Conservation (phyloP, 2,888 invertebrate species). For the Thera britannica region DNA sequence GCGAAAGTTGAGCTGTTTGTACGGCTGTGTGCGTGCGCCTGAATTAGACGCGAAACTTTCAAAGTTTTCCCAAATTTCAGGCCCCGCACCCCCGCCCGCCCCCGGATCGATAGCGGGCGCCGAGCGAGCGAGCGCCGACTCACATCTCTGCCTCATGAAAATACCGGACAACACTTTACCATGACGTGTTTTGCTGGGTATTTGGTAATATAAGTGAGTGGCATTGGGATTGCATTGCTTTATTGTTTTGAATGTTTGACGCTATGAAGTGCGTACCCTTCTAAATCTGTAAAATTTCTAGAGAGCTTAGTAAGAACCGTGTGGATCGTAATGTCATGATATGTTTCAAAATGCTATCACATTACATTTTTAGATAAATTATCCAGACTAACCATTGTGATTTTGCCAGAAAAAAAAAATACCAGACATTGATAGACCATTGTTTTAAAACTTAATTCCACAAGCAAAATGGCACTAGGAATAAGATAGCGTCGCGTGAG, state of each 20-base stretch:
- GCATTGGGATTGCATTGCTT: slow-evolving; percentile 53
- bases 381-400: not conserved
- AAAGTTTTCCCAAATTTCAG: slow-evolving; percentile 85
- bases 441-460: slow-evolving; percentile 47
- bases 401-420: not conserved
- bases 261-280: slow-evolving; percentile 12
- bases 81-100: slow-evolving; percentile 67
- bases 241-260: slow-evolving; percentile 25
- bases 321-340: not conserved
- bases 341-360: not conserved
- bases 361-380: too few species aligned
- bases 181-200: slow-evolving; percentile 70
- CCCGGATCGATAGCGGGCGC: slow-evolving; percentile 78
- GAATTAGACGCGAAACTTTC: slow-evolving; percentile 85
- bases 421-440: slow-evolving; percentile 35
- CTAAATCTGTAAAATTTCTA: slow-evolving; percentile 9
- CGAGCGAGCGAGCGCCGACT: slow-evolving; percentile 67
- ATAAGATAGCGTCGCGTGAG: slow-evolving; percentile 61
- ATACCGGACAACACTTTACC: slow-evolving; percentile 81
- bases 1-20: slow-evolving; percentile 64
- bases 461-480: slow-evolving; percentile 53
- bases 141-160: slow-evolving; percentile 75
- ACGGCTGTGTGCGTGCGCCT: slow-evolving; percentile 82
- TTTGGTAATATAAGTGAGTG: slow-evolving; percentile 56
- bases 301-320: not conserved